Base-by-base conservation (phyloP, 2,113 vertebrate species). In the Spheniscus mendiculus region DNA sequence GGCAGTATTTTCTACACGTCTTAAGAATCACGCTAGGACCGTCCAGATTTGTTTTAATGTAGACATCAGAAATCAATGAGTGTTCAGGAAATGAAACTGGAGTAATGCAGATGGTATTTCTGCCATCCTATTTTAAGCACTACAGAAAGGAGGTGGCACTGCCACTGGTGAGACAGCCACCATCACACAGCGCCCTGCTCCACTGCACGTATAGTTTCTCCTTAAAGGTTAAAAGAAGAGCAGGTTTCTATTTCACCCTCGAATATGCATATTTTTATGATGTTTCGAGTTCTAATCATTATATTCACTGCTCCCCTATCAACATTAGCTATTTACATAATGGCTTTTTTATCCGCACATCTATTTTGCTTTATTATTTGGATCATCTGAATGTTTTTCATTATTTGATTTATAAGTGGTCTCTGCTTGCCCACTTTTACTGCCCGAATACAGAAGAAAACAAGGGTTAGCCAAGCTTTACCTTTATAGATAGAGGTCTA, bases 161-260 rank as follows among this genome's bases (percentile, higher is more conserved):
- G 78, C 58, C 84, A 8, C 47, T 3, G 36, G 19, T 4, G 45
- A 13, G 42, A 38, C 55, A 42, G 44, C 50, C 69, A 20, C 40
- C 1, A 2, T 21, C 87, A 36, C 77, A 7, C 69, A 27, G 63
- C 0, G 0, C 52, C 66, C 74, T 42, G 47, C 32, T 25, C 38
- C 45, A 5, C 66, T 3, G 10, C 36, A 26, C 2, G 4, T 11
- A 4, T 0, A 4, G 25, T 0, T 50, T 40, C 67, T 52, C 44
- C 23, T 8, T 26, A 2, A 21, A 73, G 45, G 18, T 12, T 56
- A 23, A 23, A 55, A 47, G 50, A 15, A 15, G 6, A 72, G 44
- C 40, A 59, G 5, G 27, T 42, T 61, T 50, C 77, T 34, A 17
- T 36, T 53, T 45, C 34, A 29, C 27, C 34, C 29, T 69, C 30